phyloP scores from a whole-genome alignment of 1,140 invertebrate species.

The Euura saliciscinereae region DNA sequence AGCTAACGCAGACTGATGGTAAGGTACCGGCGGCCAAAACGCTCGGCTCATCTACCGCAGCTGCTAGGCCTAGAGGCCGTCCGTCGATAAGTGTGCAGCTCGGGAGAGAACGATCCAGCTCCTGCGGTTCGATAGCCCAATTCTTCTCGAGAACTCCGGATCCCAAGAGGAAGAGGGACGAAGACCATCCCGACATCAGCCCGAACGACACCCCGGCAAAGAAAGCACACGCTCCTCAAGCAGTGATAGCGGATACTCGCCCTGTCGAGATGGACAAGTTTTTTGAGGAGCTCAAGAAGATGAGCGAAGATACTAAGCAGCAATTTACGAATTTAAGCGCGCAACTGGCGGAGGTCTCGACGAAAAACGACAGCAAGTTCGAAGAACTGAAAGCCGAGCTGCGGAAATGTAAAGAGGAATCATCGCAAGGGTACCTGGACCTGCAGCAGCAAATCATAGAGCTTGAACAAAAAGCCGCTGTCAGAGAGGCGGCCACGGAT shows the following conservation, averaged over 20 bases:
- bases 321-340: constrained; percentile 11
- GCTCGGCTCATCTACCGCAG: constrained; percentile 9
- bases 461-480: background rate
- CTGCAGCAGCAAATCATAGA: background rate
- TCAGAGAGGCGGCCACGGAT: background rate
- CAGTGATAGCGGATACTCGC: background rate
- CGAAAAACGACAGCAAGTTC: constrained; percentile 15
- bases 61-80: constrained; percentile 11
- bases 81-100: constrained; percentile 13
- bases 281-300: constrained; percentile 12
- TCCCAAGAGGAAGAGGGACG: background rate
- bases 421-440: background rate
- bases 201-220: constrained; percentile 15
- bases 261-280: background rate
- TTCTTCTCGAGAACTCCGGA: constrained; percentile 3
- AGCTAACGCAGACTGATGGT: constrained; percentile 13
- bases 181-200: constrained; percentile 8
- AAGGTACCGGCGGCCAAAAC: constrained; percentile 8
- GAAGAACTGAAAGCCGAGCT: constrained; percentile 6
- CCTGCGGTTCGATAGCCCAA: constrained; percentile 16
- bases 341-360: constrained; percentile 2
- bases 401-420: constrained; percentile 11
- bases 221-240: constrained; percentile 13
- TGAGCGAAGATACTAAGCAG: constrained; percentile 15
- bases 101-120: constrained; percentile 12